A percentile compares a stretch with the other conserved stretches of the same genome.
Evolutionary conservation across 2,113 vertebrate genomes (phyloP).

Genomic region (Picathartes gymnocephalus): DNA sequence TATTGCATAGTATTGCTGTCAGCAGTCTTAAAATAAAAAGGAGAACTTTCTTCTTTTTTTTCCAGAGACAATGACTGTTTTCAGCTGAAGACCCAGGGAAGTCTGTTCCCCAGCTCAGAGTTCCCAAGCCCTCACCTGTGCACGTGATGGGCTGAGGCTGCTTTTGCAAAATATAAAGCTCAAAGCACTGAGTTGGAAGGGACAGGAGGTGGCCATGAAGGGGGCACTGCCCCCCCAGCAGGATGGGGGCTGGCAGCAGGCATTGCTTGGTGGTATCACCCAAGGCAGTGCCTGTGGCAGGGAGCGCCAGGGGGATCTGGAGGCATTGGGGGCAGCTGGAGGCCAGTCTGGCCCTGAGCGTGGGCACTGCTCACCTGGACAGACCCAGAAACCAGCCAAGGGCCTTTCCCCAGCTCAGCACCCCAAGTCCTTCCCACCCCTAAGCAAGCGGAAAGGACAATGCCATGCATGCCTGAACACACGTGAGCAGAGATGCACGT

Average conservation of each 20-base stretch:
- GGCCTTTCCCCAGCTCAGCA: rapidly evolving
- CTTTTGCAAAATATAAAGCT: neutral
- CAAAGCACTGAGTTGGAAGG: neutral
- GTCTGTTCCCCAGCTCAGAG: neutral
- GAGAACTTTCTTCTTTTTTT: neutral
- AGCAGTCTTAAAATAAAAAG: slow-evolving; percentile 28
- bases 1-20: slow-evolving; percentile 69
- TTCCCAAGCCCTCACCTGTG: neutral
- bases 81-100: neutral
- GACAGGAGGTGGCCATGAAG: neutral
- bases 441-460: neutral
- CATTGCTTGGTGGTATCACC: neutral
- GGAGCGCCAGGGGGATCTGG: neutral
- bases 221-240: neutral
- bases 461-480: rapidly evolving
- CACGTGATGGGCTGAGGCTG: rapidly evolving
- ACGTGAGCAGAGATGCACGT: rapidly evolving
- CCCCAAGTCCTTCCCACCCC: neutral
- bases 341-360: rapidly evolving
- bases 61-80: neutral
- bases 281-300: rapidly evolving
- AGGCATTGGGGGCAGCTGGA: neutral
- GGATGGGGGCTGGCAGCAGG: rapidly evolving
- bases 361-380: rapidly evolving
- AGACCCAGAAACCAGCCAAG: neutral